These are phyloP conservation scores for Galeopterus variegatus DNA, from an alignment of 2,113 vertebrate species.

Conservation along the genomic window DNA sequence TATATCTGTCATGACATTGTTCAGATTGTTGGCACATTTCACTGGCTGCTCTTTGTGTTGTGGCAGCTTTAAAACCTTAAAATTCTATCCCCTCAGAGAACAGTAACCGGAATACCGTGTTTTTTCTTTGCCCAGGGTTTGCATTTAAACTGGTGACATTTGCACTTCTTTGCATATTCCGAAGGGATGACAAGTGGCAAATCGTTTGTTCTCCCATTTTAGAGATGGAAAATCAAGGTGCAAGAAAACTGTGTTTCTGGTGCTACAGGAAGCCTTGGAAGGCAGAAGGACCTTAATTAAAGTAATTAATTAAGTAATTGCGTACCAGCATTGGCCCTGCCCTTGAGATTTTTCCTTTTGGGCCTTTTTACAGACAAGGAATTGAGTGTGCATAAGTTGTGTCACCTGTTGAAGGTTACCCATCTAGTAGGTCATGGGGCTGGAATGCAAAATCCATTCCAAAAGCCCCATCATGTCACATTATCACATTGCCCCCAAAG, in stretches of 20 bases:
- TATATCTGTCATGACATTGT: rapidly evolving
- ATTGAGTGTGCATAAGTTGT: not conserved
- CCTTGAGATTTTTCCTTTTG: not conserved
- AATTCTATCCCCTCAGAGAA: not conserved
- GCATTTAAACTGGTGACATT: not conserved
- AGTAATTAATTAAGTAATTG: no score
- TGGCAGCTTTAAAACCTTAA: not conserved
- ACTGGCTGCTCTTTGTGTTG: not conserved
- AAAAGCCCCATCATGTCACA: not conserved
- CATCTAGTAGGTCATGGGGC: not conserved
- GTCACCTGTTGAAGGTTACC: not conserved
- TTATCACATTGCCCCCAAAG: not conserved
- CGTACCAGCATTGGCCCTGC: not conserved
- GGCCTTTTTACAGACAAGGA: not conserved
- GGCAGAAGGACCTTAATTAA: not conserved
- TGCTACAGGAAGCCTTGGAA: rapidly evolving
- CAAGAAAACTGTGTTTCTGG: not conserved
- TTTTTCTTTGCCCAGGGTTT: not conserved
- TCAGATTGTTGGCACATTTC: rapidly evolving
- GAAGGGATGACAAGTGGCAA: not conserved
- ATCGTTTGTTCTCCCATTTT: not conserved
- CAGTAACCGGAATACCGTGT: not conserved
- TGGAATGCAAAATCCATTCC: not conserved
- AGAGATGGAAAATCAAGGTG: not conserved
- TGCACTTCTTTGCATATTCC: not conserved